These are phyloP conservation scores for Lampris incognitus DNA, from an alignment of 2,113 vertebrate genomes.

Conservation along the genomic window DNA sequence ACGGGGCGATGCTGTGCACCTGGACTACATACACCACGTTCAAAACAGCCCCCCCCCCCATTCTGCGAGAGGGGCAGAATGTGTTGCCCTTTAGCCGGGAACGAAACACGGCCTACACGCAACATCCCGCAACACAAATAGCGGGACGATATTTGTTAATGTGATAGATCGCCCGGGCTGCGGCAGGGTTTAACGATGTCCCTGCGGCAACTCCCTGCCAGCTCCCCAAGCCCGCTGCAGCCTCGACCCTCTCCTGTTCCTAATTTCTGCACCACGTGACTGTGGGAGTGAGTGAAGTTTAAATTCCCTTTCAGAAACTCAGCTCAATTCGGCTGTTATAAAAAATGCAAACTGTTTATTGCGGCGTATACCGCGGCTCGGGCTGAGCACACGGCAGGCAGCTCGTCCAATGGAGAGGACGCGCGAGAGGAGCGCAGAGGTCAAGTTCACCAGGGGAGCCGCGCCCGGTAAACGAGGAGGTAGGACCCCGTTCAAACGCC, in stretches of 20 bases:
- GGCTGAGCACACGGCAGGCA: slow-evolving; percentile 40
- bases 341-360: slow-evolving; percentile 75
- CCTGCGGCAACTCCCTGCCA: neutral
- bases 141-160: too few species aligned
- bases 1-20: too few species aligned
- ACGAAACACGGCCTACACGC: too few species aligned
- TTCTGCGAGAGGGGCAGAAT: too few species aligned
- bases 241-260: slow-evolving; percentile 84
- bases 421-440: slow-evolving; percentile 58
- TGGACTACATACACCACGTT: too few species aligned
- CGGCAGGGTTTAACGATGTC: too few species aligned
- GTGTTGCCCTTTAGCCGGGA: too few species aligned
- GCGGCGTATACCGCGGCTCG: slow-evolving; percentile 62
- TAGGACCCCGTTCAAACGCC: slow-evolving; percentile 29
- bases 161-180: too few species aligned
- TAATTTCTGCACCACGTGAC: slow-evolving; percentile 88
- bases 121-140: too few species aligned
- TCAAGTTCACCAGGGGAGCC: slow-evolving; percentile 43
- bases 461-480: slow-evolving; percentile 45
- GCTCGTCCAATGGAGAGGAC: slow-evolving; percentile 46
- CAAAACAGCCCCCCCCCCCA: too few species aligned
- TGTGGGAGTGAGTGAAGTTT: slow-evolving; percentile 87
- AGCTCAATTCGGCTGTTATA: slow-evolving; percentile 78
- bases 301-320: slow-evolving; percentile 85
- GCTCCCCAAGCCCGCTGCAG: slow-evolving; percentile 41